Conservation (phyloP, 1,140 invertebrate species). For the silkworm (Bombyx mori) region ASM3026992v2 NC_085110.1:1160501-1161000, state of each 20-base stretch:
- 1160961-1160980: conserved; percentile 11
- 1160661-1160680: too few relatives aligned
- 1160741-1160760: not conserved
- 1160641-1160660: too few relatives aligned
- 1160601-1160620: too few relatives aligned
- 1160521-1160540: too few relatives aligned
- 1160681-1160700: not conserved
- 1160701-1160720: not conserved
- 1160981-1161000: conserved; percentile 10
- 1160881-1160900: not conserved
- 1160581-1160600: too few relatives aligned
- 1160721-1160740: not conserved
- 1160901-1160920: not conserved
- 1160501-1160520: too few relatives aligned
- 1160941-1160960: not conserved
- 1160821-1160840: not conserved
- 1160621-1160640: too few relatives aligned
- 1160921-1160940: not conserved
- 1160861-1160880: not conserved
- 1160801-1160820: not conserved
- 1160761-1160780: not conserved
- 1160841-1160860: not conserved
- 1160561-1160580: too few relatives aligned
- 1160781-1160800: not conserved
- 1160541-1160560: too few relatives aligned